Conservation (phyloP, 2,888 invertebrate genomes). For the Lithodes maja region DNA sequence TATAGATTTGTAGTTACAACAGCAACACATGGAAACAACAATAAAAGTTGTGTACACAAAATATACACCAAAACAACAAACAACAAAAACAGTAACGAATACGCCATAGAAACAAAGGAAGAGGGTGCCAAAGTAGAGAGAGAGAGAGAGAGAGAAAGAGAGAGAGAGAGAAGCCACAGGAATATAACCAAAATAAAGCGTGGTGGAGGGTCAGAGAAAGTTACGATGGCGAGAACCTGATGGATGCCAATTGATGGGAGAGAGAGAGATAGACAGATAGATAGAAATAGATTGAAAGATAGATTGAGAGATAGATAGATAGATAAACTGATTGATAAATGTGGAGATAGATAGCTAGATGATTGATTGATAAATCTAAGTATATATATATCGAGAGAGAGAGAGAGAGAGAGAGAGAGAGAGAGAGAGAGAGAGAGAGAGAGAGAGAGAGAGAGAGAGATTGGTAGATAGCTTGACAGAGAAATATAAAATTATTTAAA, state of each 20-base stretch:
- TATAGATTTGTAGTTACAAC: neutral
- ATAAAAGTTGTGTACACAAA: neutral
- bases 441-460: neutral
- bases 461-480: neutral
- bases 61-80: neutral
- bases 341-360: neutral
- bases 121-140: neutral
- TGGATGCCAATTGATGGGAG: neutral
- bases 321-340: neutral
- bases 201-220: neutral
- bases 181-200: neutral
- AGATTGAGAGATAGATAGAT: neutral
- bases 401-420: neutral
- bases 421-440: neutral
- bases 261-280: neutral
- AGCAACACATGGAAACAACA: neutral
- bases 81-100: neutral
- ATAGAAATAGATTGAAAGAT: neutral
- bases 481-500: too few species aligned
- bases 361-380: neutral
- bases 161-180: neutral
- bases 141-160: neutral
- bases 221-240: neutral
- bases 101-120: neutral
- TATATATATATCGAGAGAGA: neutral